phyloP scores from a whole-genome alignment of 2,797 vertebrate species.

The Lepus townsendii region DNA sequence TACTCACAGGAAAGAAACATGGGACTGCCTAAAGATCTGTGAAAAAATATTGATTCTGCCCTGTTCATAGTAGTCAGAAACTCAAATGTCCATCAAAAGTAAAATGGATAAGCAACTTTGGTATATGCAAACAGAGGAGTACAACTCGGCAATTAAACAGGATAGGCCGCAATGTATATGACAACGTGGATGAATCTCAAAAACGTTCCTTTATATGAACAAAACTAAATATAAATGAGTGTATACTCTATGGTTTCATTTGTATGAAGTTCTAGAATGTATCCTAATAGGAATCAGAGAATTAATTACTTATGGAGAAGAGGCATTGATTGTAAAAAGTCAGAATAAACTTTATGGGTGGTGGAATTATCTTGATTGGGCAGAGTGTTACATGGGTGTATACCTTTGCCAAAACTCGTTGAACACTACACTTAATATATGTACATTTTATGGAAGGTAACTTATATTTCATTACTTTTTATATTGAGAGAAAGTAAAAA shows the following conservation, averaged over 20 bases:
- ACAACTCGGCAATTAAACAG: neutral
- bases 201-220: neutral
- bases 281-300: slow-evolving; percentile 36
- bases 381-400: neutral
- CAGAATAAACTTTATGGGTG: neutral
- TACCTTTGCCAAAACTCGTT: slow-evolving; percentile 46
- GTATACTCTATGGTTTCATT: neutral
- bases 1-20: slow-evolving; percentile 33
- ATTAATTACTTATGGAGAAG: neutral
- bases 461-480: slow-evolving; percentile 8
- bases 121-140: neutral
- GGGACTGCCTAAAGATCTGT: slow-evolving; percentile 15
- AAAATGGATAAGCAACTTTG: neutral
- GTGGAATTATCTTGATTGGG: slow-evolving; percentile 11
- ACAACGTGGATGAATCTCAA: neutral
- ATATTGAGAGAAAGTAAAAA: neutral
- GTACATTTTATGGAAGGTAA: slow-evolving; percentile 33
- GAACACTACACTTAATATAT: slow-evolving; percentile 1
- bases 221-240: slow-evolving; percentile 23
- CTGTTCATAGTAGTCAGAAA: slow-evolving; percentile 22
- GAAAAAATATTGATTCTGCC: slow-evolving; percentile 50
- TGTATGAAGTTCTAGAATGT: slow-evolving; percentile 20
- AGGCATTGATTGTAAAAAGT: neutral
- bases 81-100: neutral
- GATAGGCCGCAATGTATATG: neutral